Evolutionary conservation across 2,888 invertebrate species (phyloP).

Genomic region (Drosophila phalerata): DNA sequence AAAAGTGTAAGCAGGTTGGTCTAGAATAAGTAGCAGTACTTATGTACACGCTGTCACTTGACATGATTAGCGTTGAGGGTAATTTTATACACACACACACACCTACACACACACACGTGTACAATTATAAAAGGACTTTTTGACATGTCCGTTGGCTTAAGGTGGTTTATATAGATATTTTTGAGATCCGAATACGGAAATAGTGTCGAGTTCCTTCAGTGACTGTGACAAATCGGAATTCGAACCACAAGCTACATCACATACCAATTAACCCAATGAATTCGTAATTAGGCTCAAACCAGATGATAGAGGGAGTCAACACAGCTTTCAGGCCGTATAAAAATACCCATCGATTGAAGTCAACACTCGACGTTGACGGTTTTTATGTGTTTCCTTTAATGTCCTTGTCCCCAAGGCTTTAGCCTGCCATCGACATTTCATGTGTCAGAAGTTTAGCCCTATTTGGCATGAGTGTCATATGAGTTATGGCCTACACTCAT

Average conservation of each 20-base stretch:
- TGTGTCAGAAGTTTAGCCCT: slow-evolving; percentile 27
- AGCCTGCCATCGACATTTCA: slow-evolving; percentile 10
- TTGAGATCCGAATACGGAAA: slow-evolving; percentile 4
- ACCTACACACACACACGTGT: background rate
- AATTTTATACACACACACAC: slow-evolving; percentile 45
- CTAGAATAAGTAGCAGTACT: slow-evolving; percentile 34
- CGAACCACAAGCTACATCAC: slow-evolving; percentile 30
- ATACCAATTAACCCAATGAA: slow-evolving; percentile 48
- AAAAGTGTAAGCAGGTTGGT: slow-evolving; percentile 28
- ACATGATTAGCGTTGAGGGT: slow-evolving; percentile 33
- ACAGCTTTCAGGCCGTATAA: slow-evolving; percentile 27
- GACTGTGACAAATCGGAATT: slow-evolving; percentile 33
- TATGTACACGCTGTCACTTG: slow-evolving; percentile 56
- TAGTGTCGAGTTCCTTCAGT: slow-evolving; percentile 2
- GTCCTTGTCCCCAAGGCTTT: slow-evolving; percentile 46
- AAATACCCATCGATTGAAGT: slow-evolving; percentile 70
- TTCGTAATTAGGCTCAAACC: slow-evolving; percentile 38
- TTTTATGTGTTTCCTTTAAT: slow-evolving; percentile 21
- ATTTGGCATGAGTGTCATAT: slow-evolving; percentile 34
- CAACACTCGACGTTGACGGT: slow-evolving; percentile 51
- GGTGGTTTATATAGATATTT: slow-evolving; percentile 19
- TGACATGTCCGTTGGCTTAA: slow-evolving; percentile 9
- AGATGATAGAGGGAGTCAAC: background rate
- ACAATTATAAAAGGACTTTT: slow-evolving; percentile 41
- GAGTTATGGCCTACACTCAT: slow-evolving; percentile 15